Evolutionary conservation across 1,140 invertebrate genomes (phyloP).

Genomic region (Triops longicaudatus): DNA sequence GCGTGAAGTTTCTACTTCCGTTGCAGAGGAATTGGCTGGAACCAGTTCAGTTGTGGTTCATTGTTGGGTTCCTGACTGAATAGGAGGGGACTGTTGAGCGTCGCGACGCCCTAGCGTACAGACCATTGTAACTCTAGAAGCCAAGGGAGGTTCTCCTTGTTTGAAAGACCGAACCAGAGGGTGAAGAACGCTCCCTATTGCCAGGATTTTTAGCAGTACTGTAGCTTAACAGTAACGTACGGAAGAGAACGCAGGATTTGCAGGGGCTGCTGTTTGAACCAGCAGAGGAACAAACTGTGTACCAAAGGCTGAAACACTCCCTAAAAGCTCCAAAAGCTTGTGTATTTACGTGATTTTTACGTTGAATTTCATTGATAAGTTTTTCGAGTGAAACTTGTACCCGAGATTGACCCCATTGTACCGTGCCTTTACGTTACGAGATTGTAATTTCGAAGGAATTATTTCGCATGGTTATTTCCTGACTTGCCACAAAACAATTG

Average conservation of each 20-base stretch:
- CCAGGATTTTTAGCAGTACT: background rate
- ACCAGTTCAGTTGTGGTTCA: background rate
- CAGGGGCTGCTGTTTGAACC: too few species aligned
- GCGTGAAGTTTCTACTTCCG: background rate
- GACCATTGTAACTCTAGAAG: background rate
- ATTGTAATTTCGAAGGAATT: background rate
- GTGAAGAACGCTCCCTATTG: background rate
- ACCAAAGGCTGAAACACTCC: too few species aligned
- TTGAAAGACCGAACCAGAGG: background rate
- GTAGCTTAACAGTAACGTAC: background rate
- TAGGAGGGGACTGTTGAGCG: background rate
- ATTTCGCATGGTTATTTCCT: background rate
- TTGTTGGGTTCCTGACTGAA: background rate
- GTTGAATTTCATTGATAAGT: too few species aligned
- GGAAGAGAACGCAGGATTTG: background rate
- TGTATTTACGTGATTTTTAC: too few species aligned
- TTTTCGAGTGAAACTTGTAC: too few species aligned
- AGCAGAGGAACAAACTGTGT: too few species aligned
- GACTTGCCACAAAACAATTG: constrained; percentile 5
- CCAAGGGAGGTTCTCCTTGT: background rate
- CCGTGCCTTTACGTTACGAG: background rate
- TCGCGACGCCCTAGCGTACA: background rate
- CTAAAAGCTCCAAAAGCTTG: too few species aligned
- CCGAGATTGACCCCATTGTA: too few species aligned
- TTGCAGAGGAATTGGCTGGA: background rate